Evolutionary conservation across 2,888 invertebrate species (phyloP).

Genomic region (Gnatocerus cornutus): DNA sequence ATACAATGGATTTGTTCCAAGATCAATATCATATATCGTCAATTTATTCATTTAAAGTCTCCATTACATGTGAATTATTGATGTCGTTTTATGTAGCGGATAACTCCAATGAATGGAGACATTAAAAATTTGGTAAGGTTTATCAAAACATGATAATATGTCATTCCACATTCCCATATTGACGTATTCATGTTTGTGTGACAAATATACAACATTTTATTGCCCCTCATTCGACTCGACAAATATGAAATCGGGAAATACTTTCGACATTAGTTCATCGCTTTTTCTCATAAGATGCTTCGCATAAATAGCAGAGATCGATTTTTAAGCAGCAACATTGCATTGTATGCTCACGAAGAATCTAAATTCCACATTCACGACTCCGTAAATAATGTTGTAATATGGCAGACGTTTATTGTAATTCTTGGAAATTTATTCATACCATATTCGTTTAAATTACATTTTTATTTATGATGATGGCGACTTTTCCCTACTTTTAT

Average conservation of each 20-base stretch:
- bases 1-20: not conserved
- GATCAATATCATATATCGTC: not conserved
- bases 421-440: constrained; percentile 19
- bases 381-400: constrained; percentile 6
- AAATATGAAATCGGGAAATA: not conserved
- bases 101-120: constrained; percentile 3
- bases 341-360: constrained; percentile 10
- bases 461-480: constrained; percentile 13
- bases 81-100: constrained; percentile 1
- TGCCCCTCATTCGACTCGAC: not conserved
- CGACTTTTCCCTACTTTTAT: constrained; percentile 11
- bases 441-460: constrained; percentile 19
- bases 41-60: not conserved
- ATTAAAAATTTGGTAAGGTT: too few relatives aligned
- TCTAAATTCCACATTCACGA: constrained; percentile 12
- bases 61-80: constrained; percentile 2
- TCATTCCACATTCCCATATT: too few relatives aligned
- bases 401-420: constrained; percentile 5
- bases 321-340: not conserved
- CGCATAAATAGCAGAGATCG: not conserved
- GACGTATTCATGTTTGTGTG: too few relatives aligned
- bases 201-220: too few relatives aligned
- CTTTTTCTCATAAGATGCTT: not conserved
- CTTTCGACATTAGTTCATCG: too few relatives aligned
- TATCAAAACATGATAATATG: too few relatives aligned